Conservation (phyloP, 1,140 invertebrate species). For the Lasioglossum albipes region DNA sequence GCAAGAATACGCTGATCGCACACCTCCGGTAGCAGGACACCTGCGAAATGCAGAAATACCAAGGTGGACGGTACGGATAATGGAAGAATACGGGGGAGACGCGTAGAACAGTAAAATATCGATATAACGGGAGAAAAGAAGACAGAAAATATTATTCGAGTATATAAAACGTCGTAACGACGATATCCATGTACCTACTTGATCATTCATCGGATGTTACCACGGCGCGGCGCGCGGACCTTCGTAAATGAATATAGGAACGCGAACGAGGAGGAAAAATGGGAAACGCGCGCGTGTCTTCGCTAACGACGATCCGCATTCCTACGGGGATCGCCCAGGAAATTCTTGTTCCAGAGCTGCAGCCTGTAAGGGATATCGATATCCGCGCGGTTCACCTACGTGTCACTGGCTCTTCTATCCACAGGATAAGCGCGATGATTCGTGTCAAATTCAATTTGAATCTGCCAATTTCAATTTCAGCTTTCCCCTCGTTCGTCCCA, state of each 20-base stretch:
- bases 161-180: slow-evolving; percentile 7
- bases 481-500: background rate
- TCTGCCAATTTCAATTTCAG: background rate
- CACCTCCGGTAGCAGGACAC: background rate
- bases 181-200: slow-evolving; percentile 34
- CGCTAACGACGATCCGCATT: slow-evolving; percentile 65
- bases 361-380: slow-evolving; percentile 49
- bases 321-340: slow-evolving; percentile 57
- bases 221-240: slow-evolving; percentile 52
- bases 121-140: background rate
- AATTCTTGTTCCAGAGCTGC: slow-evolving; percentile 52
- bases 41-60: background rate
- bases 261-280: slow-evolving; percentile 29
- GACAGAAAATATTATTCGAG: background rate
- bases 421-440: slow-evolving; percentile 18
- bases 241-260: slow-evolving; percentile 52
- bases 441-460: slow-evolving; percentile 37
- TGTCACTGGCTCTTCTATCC: slow-evolving; percentile 38
- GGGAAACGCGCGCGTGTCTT: slow-evolving; percentile 59
- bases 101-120: background rate
- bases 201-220: slow-evolving; percentile 50
- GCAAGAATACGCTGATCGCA: background rate
- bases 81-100: background rate
- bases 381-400: slow-evolving; percentile 59
- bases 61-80: background rate